Evolutionary conservation across 2,113 vertebrate species (phyloP).

Genomic region (Castor canadensis): DNA sequence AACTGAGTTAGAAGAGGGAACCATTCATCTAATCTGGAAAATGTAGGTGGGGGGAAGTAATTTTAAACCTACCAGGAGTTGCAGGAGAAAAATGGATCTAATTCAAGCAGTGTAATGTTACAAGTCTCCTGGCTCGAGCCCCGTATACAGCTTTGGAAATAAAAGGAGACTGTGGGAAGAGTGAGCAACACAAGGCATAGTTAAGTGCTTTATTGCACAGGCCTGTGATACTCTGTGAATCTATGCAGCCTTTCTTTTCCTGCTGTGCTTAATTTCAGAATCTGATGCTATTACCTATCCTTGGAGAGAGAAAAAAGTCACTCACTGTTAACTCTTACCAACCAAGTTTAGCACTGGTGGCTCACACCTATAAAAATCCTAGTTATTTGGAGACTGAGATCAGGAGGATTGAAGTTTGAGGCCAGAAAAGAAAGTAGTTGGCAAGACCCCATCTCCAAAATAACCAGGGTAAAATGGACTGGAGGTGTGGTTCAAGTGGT

Average conservation of each 20-base stretch:
- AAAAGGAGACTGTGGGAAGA: constrained; percentile 71
- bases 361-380: too few relatives aligned
- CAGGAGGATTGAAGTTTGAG: too few relatives aligned
- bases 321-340: constrained; percentile 67
- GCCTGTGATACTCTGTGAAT: constrained; percentile 70
- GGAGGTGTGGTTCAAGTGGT: too few relatives aligned
- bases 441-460: too few relatives aligned
- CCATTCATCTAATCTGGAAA: constrained; percentile 53
- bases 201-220: constrained; percentile 67
- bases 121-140: constrained; percentile 29
- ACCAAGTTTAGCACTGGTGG: not conserved
- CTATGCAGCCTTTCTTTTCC: constrained; percentile 63
- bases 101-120: not conserved
- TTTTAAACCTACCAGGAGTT: constrained; percentile 65
- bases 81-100: constrained; percentile 67
- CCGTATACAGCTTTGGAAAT: constrained; percentile 53
- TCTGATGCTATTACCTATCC: constrained; percentile 70
- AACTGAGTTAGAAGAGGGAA: constrained; percentile 56
- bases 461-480: too few relatives aligned
- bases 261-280: constrained; percentile 79
- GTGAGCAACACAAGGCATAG: constrained; percentile 72
- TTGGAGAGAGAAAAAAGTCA: constrained; percentile 66
- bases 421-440: too few relatives aligned
- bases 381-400: too few relatives aligned
- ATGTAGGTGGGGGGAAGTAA: constrained; percentile 58